Percentiles rank a stretch among this genome's conserved stretches.
Evolutionary conservation across 2,888 invertebrate genomes (phyloP).

Genomic region (Dicranocentrus wangi): DNA sequence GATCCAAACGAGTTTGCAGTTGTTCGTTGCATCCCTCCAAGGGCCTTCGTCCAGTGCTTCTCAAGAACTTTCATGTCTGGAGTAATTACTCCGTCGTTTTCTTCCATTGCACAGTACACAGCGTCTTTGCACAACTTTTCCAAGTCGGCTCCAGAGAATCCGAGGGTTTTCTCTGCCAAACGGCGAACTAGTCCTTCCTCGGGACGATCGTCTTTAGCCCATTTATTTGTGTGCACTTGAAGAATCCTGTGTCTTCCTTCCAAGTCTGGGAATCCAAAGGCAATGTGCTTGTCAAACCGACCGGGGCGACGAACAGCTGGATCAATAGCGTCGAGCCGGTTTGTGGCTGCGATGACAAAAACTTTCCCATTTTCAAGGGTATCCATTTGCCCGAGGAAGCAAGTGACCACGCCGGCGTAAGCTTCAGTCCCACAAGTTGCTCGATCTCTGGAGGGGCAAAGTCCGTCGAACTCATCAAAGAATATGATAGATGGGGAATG

Average conservation of each 20-base stretch:
- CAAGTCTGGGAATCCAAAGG: slow-evolving; percentile 86
- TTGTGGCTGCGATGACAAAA: slow-evolving; percentile 93
- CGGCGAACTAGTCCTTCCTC: slow-evolving; percentile 78
- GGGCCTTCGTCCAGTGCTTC: slow-evolving; percentile 61
- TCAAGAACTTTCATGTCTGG: slow-evolving; percentile 16
- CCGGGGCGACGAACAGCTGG: slow-evolving; percentile 91
- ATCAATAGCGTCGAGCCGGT: slow-evolving; percentile 91
- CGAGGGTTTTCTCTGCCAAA: slow-evolving; percentile 83
- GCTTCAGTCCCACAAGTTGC: slow-evolving; percentile 19
- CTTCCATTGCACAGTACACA: slow-evolving; percentile 42
- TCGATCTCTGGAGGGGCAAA: slow-evolving; percentile 80
- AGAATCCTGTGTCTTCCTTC: slow-evolving; percentile 84
- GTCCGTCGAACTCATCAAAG: slow-evolving; percentile 91
- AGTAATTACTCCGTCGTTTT: slow-evolving; percentile 12
- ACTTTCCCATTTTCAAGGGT: slow-evolving; percentile 89
- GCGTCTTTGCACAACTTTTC: slow-evolving; percentile 89
- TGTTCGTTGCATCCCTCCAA: slow-evolving; percentile 39
- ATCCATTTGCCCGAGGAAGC: slow-evolving; percentile 92
- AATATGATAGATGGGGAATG: too few relatives aligned
- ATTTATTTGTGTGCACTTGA: slow-evolving; percentile 83
- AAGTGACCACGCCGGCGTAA: slow-evolving; percentile 87
- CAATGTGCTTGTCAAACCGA: slow-evolving; percentile 90
- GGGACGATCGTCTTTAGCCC: slow-evolving; percentile 75
- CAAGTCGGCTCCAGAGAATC: slow-evolving; percentile 88
- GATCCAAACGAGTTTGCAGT: slow-evolving; percentile 55